phyloP scores from a whole-genome alignment of 2,888 invertebrate species.

The Oligia latruncula region DNA sequence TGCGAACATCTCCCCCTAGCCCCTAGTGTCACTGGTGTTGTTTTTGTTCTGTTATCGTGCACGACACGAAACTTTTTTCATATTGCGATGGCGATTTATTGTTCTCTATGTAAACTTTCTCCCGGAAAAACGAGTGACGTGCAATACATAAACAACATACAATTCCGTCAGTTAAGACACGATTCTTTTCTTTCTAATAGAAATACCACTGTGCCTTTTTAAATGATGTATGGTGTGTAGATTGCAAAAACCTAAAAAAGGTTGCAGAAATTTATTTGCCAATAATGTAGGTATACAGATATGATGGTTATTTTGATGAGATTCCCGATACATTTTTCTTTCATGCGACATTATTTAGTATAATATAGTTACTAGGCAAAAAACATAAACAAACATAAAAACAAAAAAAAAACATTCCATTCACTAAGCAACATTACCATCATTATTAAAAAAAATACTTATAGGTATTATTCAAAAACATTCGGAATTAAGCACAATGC shows the following conservation, averaged over 20 bases:
- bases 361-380: too few species aligned
- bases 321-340: too few species aligned
- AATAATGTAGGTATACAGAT: too few species aligned
- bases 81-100: constrained; percentile 31
- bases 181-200: not conserved
- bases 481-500: too few species aligned
- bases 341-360: too few species aligned
- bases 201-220: not conserved
- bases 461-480: too few species aligned
- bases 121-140: constrained; percentile 1
- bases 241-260: not conserved
- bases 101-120: constrained; percentile 11
- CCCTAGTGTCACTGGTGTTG: not conserved
- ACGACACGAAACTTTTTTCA: constrained; percentile 16
- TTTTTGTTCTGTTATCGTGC: constrained; percentile 11
- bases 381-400: too few species aligned
- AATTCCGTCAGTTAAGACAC: too few species aligned
- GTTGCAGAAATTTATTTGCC: not conserved
- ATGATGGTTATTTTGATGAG: too few species aligned
- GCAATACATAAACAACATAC: not conserved
- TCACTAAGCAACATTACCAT: too few species aligned
- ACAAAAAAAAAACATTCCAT: too few species aligned
- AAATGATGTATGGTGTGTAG: not conserved
- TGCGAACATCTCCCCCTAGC: not conserved
- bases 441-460: too few species aligned